Evolutionary conservation across 2,888 invertebrate species (phyloP), one percentile per base, ranked within the genome.

Genomic region (Cerceris ruficornis): DNA sequence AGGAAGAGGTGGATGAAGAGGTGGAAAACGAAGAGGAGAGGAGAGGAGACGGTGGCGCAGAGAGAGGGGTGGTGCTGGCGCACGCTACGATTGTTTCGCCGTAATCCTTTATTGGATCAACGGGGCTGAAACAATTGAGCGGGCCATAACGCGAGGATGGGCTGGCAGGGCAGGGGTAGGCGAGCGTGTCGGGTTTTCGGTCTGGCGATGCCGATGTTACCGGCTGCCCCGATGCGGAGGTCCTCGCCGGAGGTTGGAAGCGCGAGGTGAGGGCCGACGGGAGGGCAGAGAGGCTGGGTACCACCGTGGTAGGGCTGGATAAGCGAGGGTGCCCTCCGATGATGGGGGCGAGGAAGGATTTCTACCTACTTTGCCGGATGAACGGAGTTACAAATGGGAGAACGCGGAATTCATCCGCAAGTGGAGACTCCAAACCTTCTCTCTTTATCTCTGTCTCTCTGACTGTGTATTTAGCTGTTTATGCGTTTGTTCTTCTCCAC

Each of bases 101-200:
- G 87, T 91, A 91, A 91, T 91, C 91, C 91, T 91, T 91, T 91
- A 91, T 91, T 91, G 91, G 90, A 91, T 91, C 91, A 91, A 91
- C 91, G 91, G 88, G 90, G 91, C 91, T 91, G 91, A 91, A 91
- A 91, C 91, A 91, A 91, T 91, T 90, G 90, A 91, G 91, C 90
- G 88, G 83, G 85, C 88, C 87, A 89, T 89, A 89, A 89, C 86
- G 88, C 88, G 87, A 84, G 89, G 86, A 87, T 87, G 85, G 87
- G 83, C 69, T 75, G 73, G 74, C 64, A 28, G 28, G 28, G 62
- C 69, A 70, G 75, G 49, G 68, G 80, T 80, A 77, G 85, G 75
- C 84, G 83, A 76, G 71, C 72, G 78, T 69, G 81, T 80, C 80
- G 80, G 83, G 77, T 85, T 85, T 85, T 85, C 85, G 83, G 77